Percentiles rank a stretch among this genome's conserved stretches.
Evolutionary conservation across 2,888 invertebrate species (phyloP).

Genomic region (Automeris io): DNA sequence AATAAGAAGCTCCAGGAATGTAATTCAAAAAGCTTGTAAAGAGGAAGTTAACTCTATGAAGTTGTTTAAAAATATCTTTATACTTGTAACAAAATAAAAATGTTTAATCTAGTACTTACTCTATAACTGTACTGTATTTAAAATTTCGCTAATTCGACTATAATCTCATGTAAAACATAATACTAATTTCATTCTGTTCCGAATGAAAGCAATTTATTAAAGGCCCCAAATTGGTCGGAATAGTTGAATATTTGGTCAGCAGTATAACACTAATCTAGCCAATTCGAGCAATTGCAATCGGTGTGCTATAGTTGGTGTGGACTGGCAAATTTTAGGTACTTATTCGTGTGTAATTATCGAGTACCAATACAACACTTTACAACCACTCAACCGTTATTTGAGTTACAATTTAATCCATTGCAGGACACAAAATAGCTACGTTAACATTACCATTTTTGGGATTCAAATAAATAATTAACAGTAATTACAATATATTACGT

Average conservation of each 20-base stretch:
- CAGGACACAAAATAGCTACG: no score
- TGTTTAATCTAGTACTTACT: neutral
- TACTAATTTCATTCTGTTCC: neutral
- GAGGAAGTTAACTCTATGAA: no score
- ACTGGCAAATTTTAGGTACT: no score
- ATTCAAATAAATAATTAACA: conserved; percentile 4
- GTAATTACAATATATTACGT: neutral
- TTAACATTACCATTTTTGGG: conserved; percentile 5
- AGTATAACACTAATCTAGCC: neutral
- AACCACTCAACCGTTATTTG: neutral
- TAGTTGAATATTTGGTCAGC: neutral
- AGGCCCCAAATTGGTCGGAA: conserved; percentile 2
- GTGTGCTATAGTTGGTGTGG: neutral
- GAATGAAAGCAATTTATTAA: neutral
- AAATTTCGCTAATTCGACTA: neutral
- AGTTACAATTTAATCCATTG: neutral
- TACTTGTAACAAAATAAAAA: no score
- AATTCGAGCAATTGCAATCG: neutral
- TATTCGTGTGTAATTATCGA: neutral
- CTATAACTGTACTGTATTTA: neutral
- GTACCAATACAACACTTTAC: neutral
- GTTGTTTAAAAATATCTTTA: no score
- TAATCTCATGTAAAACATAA: neutral
- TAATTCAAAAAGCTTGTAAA: no score
- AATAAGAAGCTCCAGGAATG: no score